Evolutionary conservation across 1,140 invertebrate species (phyloP).

Genomic region (Trinorchestia longiramus): DNA sequence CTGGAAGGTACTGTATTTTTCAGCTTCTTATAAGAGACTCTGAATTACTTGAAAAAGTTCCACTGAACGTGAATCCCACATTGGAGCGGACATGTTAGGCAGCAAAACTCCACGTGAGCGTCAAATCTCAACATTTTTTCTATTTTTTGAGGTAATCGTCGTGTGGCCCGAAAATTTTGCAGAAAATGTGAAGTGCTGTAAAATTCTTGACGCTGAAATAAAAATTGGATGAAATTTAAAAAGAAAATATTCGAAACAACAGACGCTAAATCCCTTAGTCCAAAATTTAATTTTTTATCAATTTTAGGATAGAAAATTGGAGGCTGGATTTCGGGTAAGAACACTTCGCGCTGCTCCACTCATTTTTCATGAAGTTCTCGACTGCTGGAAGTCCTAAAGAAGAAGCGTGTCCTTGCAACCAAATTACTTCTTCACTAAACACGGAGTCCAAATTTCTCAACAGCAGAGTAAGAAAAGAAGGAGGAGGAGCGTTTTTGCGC

Average conservation of each 20-base stretch:
- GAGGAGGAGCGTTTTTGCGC: not conserved
- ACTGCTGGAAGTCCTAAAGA: slow-evolving; percentile 23
- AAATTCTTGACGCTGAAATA: not conserved
- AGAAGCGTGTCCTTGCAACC: slow-evolving; percentile 45
- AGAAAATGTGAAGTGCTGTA: not conserved
- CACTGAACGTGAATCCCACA: not conserved
- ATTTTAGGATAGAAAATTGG: slow-evolving; percentile 2
- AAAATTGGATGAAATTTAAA: not conserved
- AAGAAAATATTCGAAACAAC: not conserved
- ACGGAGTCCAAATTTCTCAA: slow-evolving; percentile 20
- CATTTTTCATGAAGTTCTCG: slow-evolving; percentile 50
- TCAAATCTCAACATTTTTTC: not conserved
- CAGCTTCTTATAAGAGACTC: not conserved
- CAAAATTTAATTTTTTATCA: not conserved
- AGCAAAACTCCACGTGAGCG: not conserved
- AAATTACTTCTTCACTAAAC: slow-evolving; percentile 41
- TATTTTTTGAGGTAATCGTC: not conserved
- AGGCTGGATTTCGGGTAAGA: not conserved
- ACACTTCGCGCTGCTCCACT: not conserved
- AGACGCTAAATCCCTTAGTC: not conserved
- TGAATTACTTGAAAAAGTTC: not conserved
- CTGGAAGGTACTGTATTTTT: not conserved
- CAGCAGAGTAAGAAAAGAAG: not conserved
- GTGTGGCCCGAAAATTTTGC: not conserved
- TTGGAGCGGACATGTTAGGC: not conserved